Evolutionary conservation across 2,797 vertebrate genomes (phyloP).

Genomic region (Tinamus major): DNA sequence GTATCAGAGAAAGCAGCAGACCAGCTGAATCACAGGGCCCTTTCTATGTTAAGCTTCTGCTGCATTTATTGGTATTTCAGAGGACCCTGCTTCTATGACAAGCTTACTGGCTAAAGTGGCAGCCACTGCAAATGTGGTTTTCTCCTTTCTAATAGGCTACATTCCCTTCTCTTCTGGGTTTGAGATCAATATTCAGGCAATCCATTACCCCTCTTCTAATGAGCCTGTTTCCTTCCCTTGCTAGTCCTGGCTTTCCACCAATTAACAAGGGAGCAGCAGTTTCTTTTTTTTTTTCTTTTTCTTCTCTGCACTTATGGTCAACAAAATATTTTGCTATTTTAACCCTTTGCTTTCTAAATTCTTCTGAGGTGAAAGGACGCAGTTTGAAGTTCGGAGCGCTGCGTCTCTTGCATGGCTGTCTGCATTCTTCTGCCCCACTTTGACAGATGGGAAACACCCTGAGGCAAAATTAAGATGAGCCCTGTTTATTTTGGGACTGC

Average conservation of each 20-base stretch:
- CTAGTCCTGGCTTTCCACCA: background rate
- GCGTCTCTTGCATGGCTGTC: fast-evolving
- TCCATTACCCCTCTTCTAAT: background rate
- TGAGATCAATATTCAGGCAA: background rate
- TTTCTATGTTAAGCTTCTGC: background rate
- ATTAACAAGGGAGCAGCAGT: background rate
- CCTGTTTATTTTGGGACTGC: slow-evolving; percentile 18
- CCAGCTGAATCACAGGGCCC: fast-evolving
- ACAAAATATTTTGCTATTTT: background rate
- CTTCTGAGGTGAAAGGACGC: background rate
- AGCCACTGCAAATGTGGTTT: background rate
- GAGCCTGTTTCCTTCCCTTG: background rate
- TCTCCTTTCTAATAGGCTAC: background rate
- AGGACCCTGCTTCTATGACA: background rate
- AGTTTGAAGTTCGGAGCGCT: fast-evolving
- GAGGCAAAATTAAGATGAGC: slow-evolving; percentile 34
- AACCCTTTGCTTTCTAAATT: background rate
- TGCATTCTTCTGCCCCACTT: background rate
- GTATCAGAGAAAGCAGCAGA: background rate
- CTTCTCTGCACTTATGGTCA: background rate
- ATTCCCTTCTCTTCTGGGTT: background rate
- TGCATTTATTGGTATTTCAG: background rate
- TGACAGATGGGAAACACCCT: slow-evolving; percentile 35
- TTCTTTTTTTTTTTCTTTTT: background rate
- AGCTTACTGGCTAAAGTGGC: background rate